Conservation (phyloP, 2,888 invertebrate species). For the Tipula lateralis region DNA sequence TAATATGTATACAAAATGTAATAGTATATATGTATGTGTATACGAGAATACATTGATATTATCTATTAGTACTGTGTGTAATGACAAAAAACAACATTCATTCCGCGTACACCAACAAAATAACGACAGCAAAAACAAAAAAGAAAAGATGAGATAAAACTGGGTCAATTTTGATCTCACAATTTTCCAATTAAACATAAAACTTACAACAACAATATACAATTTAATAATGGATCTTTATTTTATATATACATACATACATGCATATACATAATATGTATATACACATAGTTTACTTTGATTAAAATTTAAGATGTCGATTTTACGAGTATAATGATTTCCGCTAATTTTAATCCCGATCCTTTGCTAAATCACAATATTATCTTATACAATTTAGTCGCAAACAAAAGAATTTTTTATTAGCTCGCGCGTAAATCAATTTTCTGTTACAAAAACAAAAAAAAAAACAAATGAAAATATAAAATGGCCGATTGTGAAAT, state of each 20-base stretch:
- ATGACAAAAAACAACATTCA: slow-evolving; percentile 14
- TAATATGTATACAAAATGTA: neutral
- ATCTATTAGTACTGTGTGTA: neutral
- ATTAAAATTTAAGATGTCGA: slow-evolving; percentile 12
- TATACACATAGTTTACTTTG: neutral
- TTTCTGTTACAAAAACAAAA: neutral
- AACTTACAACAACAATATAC: neutral
- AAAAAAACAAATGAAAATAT: neutral
- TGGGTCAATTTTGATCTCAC: slow-evolving; percentile 29
- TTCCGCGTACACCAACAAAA: neutral
- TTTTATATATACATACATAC: neutral
- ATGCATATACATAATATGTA: neutral
- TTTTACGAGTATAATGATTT: neutral
- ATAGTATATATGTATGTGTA: neutral
- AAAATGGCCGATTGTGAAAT: slow-evolving; percentile 24
- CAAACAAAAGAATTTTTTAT: neutral
- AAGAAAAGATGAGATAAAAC: slow-evolving; percentile 12
- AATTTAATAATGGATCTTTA: neutral
- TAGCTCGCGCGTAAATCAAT: neutral
- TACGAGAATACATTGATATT: neutral
- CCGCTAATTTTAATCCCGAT: slow-evolving; percentile 6
- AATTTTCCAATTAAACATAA: slow-evolving; percentile 27
- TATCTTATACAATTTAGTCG: neutral
- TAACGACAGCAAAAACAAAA: neutral
- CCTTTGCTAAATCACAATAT: neutral